Conservation (phyloP, 2,797 vertebrate genomes). For the Periophthalmus magnuspinnatus region DNA sequence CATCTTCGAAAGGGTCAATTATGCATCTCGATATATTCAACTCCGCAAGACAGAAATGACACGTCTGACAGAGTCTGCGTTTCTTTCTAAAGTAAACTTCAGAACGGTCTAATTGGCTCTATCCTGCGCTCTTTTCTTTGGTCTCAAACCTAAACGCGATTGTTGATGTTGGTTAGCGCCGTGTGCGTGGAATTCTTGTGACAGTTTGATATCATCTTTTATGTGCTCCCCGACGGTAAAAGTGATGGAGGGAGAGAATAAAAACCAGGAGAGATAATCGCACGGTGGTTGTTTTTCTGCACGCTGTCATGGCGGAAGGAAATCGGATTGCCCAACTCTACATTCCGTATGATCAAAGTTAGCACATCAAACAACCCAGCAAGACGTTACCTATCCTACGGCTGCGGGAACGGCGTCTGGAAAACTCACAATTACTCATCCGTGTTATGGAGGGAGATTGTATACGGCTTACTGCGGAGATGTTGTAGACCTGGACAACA, state of each 20-base stretch:
- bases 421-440: conserved; percentile 47
- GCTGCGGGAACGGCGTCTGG: conserved; percentile 48
- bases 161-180: conserved; percentile 1
- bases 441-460: conserved; percentile 33
- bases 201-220: conserved; percentile 8
- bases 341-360: conserved; percentile 64
- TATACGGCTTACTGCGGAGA: conserved; percentile 17
- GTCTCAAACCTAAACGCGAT: conserved; percentile 19
- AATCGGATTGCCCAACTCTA: conserved; percentile 30
- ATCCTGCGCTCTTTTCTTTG: conserved; percentile 12
- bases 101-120: background rate
- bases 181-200: conserved; percentile 5
- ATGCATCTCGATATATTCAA: background rate
- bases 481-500: conserved; percentile 33
- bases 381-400: conserved; percentile 53
- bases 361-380: conserved; percentile 58
- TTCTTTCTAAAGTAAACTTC: conserved; percentile 10
- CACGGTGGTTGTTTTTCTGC: conserved; percentile 13
- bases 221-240: conserved; percentile 11
- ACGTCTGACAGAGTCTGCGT: background rate
- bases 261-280: conserved; percentile 19
- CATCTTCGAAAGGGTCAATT: background rate
- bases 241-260: conserved; percentile 7
- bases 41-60: background rate
- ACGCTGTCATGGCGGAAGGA: conserved; percentile 29